Evolutionary conservation across 1,140 invertebrate species (phyloP), one percentile per base, ranked within the genome.

Genomic region (Cotesia typhae): DNA sequence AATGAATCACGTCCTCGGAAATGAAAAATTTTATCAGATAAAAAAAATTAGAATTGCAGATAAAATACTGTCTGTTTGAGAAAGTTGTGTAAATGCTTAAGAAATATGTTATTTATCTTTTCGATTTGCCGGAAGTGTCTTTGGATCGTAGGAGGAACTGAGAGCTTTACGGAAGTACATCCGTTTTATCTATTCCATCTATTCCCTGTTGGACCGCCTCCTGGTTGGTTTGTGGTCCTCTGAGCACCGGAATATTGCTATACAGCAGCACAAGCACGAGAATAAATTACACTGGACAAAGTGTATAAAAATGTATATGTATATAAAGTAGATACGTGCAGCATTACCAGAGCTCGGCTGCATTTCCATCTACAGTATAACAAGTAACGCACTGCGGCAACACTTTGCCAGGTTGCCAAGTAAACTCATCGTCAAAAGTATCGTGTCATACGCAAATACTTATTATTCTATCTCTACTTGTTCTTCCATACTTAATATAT

Each of bases 381-480:
- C 6, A 47, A 67, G 63, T 71, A 79, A 82, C 81, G 82, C 83
- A 84, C 75, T 83, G 83, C 83, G 81, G 79, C 79, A 37, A 73
- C 52, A 77, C 75, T 69, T 77, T 83, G 82, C 82, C 80, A 83
- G 41, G 83, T 81, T 83, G 76, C 64, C 52, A 55, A 67, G 35
- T 65, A 38, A 67, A 55, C 66, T 57, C 53, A 67, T 55, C n/a
- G 5, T 37, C 10, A n/a, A 37, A 55, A 57, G 35, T 67, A 57
- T 57, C 63, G 36, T 67, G 67, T n/a, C 36, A 12, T 64, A 64
- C n/a, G 17, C 53, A n/a, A 57, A 47, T 47, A 47, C 41, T 47
- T 57, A 57, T 57, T 57, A 9, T n/a, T 14, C 59, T 28, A 28
- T 47, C 1, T 47, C 6, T 47, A 47, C 41, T 47, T 47, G 41